Base-by-base conservation (phyloP, 2,797 vertebrate genomes). In the Acipenser oxyrinchus region DNA sequence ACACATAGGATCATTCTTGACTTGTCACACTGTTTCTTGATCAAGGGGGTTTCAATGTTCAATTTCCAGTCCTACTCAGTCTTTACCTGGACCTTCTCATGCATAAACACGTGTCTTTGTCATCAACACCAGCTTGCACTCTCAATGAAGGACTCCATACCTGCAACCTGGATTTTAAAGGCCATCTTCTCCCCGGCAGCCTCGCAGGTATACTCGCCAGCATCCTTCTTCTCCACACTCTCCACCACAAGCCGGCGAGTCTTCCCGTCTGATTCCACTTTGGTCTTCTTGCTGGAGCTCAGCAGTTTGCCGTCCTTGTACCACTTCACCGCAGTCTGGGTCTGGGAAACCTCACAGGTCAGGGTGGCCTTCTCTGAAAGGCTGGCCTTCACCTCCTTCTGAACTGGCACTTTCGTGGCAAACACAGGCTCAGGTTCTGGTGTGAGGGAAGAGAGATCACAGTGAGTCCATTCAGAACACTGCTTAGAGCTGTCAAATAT, bases 171-270 rank as follows among this genome's bases (percentile, higher is more conserved):
- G 1, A 90, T 2, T 66, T 3, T 83, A 79, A 87, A 89, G 60
- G 68, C 55, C 62, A 89, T 37, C 66, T 75, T 87, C 69, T 92
- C 88, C 49, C 82, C 80, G 15, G 83, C 87, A 12, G 80, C 85
- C 73, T 93, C 89, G n/a, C 91, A 93, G 52, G 55, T 78, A 64
- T 93, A 93, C 55, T 93, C 87, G 65, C 92, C 91, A 4, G 82
- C 75, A 6, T 93, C 90, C 9, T 75, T 92, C 78, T 86, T 85
- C 69, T 92, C 91, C 62, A 83, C 70, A 50, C 86, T 84, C 65
- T 87, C 80, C 7, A 94, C 63, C 68, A 89, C 76, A 74, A 92
- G 82, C 52, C 63, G 71, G 11, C 85, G 80, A 8, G 18, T 76
- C 74, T 82, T 86, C 23, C 83, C 88, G 11, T 68, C 75, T 1